Conservation (phyloP, 2,888 invertebrate genomes). For the Erynnis tages region DNA sequence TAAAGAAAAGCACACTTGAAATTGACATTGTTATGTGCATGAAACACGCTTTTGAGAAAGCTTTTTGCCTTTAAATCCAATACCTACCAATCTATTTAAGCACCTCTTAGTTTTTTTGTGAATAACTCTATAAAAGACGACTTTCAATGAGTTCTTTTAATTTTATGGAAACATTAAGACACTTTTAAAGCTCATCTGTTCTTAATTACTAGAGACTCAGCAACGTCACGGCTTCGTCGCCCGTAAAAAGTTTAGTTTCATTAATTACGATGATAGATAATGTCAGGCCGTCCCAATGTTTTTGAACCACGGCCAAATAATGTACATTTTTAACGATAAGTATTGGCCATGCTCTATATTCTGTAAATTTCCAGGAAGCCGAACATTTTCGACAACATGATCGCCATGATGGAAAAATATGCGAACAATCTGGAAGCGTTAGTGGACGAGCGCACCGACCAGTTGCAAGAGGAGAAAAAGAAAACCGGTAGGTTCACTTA, state of each 20-base stretch:
- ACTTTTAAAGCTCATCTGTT: neutral
- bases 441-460: slow-evolving; percentile 96
- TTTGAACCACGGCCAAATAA: slow-evolving; percentile 20
- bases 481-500: slow-evolving; percentile 86
- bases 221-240: neutral
- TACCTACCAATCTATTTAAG: too few relatives aligned
- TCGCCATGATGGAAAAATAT: slow-evolving; percentile 98
- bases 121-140: neutral
- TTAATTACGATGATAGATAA: slow-evolving; percentile 21
- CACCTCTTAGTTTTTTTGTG: too few relatives aligned
- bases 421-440: slow-evolving; percentile 96
- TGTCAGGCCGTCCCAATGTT: slow-evolving; percentile 5
- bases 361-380: slow-evolving; percentile 85
- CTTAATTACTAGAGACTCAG: neutral
- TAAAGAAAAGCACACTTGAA: too few relatives aligned
- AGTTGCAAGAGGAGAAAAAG: slow-evolving; percentile 96
- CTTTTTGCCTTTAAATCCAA: too few relatives aligned
- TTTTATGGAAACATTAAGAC: too few relatives aligned
- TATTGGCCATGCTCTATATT: slow-evolving; percentile 8
- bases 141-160: too few relatives aligned
- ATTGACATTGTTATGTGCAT: too few relatives aligned
- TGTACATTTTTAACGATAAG: slow-evolving; percentile 18
- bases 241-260: neutral
- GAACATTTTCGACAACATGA: slow-evolving; percentile 98
- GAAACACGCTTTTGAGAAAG: too few relatives aligned